phyloP scores from a whole-genome alignment of 2,797 vertebrate species.

The Clamator glandarius region DNA sequence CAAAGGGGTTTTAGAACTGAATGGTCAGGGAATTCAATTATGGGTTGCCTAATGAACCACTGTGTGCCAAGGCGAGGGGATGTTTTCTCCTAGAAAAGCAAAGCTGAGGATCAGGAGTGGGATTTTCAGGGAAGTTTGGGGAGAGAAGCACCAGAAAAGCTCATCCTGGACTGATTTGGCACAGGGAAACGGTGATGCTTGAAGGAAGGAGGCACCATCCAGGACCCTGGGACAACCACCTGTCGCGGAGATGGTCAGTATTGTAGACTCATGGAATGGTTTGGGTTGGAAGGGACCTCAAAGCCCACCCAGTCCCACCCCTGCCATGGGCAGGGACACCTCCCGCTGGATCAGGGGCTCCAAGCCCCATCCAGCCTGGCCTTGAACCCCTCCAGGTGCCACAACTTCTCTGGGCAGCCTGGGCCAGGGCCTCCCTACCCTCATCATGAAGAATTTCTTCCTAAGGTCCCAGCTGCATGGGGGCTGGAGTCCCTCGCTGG shows the following conservation, averaged over 20 bases:
- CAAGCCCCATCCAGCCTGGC: too few relatives aligned
- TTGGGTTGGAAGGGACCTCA: too few relatives aligned
- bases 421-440: too few relatives aligned
- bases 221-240: background rate
- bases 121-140: background rate
- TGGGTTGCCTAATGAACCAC: constrained; percentile 59
- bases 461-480: rapidly evolving
- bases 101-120: background rate
- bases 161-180: rapidly evolving
- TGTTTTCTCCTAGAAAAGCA: constrained; percentile 23
- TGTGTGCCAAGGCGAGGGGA: constrained; percentile 24
- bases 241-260: background rate
- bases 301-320: too few relatives aligned
- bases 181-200: rapidly evolving
- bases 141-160: background rate
- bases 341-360: too few relatives aligned
- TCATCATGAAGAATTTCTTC: too few relatives aligned
- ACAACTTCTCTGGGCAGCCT: too few relatives aligned
- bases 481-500: background rate
- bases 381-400: too few relatives aligned
- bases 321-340: too few relatives aligned
- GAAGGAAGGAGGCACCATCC: rapidly evolving
- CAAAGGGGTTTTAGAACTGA: constrained; percentile 71
- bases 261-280: too few relatives aligned
- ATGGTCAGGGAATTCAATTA: constrained; percentile 75